Evolutionary conservation across 2,888 invertebrate genomes (phyloP).

Genomic region (Bellardia bayeri): DNA sequence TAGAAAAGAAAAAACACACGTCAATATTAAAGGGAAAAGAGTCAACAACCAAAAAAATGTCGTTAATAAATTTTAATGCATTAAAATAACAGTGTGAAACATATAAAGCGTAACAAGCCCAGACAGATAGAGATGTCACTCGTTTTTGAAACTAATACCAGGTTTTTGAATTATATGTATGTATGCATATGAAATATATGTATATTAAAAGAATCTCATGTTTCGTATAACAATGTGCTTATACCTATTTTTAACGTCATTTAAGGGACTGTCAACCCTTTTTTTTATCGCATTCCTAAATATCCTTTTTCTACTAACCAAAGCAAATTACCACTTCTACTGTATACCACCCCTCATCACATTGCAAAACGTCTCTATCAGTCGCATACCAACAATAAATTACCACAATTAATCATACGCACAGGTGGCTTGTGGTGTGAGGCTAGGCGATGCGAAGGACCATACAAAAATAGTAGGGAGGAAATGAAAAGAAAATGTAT

Average conservation of each 20-base stretch:
- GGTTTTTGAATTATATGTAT: too few relatives aligned
- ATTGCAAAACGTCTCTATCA: constrained; percentile 37
- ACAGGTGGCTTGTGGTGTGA: constrained; percentile 45
- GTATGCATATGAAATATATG: too few relatives aligned
- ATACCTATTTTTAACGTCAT: background rate
- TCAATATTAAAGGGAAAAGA: background rate
- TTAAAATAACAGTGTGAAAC: background rate
- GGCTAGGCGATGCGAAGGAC: background rate
- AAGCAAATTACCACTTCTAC: background rate
- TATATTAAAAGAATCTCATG: too few relatives aligned
- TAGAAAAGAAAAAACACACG: background rate
- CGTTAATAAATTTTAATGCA: constrained; percentile 13
- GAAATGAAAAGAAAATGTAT: background rate
- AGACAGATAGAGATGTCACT: too few relatives aligned
- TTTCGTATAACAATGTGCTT: background rate
- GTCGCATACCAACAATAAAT: constrained; percentile 4
- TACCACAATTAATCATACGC: constrained; percentile 66
- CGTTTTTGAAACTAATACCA: too few relatives aligned
- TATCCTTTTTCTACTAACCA: background rate
- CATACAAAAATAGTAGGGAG: background rate
- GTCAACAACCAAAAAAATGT: constrained; percentile 6
- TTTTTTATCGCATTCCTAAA: background rate
- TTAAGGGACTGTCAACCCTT: too few relatives aligned
- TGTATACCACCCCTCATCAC: background rate
- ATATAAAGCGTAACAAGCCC: background rate